Percentiles rank a stretch among this genome's conserved stretches.
These are phyloP conservation scores for Ditylenchus dipsaci DNA, from an alignment of 1,140 invertebrate species.

Conservation along the genomic window DNA sequence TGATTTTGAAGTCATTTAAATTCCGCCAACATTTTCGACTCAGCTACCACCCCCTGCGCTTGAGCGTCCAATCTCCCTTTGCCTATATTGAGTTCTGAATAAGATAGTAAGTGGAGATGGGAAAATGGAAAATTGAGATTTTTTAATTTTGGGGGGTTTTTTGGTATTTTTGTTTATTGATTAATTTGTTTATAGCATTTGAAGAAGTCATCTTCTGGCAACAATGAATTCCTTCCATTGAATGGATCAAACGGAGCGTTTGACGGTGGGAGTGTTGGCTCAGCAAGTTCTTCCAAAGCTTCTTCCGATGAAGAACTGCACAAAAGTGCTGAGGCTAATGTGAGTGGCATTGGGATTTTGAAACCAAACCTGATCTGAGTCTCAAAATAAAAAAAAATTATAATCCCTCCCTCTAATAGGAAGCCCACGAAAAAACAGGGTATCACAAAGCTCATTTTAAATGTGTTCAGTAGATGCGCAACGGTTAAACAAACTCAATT, in stretches of 20 bases:
- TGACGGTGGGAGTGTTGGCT: conserved; percentile 18
- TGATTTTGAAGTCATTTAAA: too few relatives aligned
- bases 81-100: conserved; percentile 41
- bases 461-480: too few relatives aligned
- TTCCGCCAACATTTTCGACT: conserved; percentile 45
- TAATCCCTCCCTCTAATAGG: too few relatives aligned
- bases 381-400: too few relatives aligned
- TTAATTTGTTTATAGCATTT: not conserved
- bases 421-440: too few relatives aligned
- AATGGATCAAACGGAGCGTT: not conserved
- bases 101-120: not conserved
- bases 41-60: conserved; percentile 26
- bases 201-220: conserved; percentile 3
- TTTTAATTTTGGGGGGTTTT: too few relatives aligned
- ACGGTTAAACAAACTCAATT: too few relatives aligned
- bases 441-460: too few relatives aligned
- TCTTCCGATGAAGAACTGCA: conserved; percentile 35
- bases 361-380: too few relatives aligned
- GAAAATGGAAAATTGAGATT: too few relatives aligned
- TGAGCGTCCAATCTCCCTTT: conserved; percentile 49
- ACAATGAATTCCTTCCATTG: not conserved
- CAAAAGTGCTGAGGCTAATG: conserved; percentile 1
- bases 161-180: too few relatives aligned
- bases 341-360: not conserved
- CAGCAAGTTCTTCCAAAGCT: conserved; percentile 27